These are phyloP conservation scores for Lithobius niger DNA, from an alignment of 1,140 invertebrate species.

Conservation along the genomic window DNA sequence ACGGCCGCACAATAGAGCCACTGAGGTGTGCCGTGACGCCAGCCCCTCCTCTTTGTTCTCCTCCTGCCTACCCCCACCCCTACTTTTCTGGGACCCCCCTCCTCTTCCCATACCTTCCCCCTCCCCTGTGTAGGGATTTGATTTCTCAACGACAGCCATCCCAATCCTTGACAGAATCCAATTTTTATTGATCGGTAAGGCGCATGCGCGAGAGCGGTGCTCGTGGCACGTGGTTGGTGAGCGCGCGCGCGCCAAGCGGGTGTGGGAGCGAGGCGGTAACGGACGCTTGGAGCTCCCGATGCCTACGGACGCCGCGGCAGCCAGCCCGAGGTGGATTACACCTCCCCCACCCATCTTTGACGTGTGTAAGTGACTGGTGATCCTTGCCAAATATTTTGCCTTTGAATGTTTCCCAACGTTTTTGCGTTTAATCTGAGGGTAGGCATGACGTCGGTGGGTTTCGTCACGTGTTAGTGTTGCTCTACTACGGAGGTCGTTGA, in stretches of 20 bases:
- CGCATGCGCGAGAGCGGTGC: too few relatives aligned
- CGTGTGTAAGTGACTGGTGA: background rate
- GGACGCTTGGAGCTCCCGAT: background rate
- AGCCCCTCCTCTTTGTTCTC: too few relatives aligned
- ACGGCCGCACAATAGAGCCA: background rate
- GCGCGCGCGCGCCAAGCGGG: background rate
- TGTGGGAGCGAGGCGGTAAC: background rate
- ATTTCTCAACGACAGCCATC: constrained; percentile 6
- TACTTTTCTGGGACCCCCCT: background rate
- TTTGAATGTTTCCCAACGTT: background rate
- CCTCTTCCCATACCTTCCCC: background rate
- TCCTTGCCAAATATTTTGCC: background rate
- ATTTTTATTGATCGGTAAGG: constrained; percentile 9
- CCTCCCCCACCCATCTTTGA: constrained; percentile 7
- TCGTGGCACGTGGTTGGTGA: background rate
- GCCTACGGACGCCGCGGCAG: constrained; percentile 2
- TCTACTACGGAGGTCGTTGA: too few relatives aligned
- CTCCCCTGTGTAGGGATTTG: background rate
- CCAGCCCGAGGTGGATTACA: constrained; percentile 3
- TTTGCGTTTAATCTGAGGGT: too few relatives aligned
- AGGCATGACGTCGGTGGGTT: too few relatives aligned
- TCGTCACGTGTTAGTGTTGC: too few relatives aligned
- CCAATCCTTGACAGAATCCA: constrained; percentile 8
- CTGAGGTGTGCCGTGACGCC: background rate
- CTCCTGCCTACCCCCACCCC: background rate